Percentiles rank a stretch among this genome's conserved stretches.
These are phyloP conservation scores for Hemicordylus capensis DNA, from an alignment of 2,113 vertebrate genomes.

Conservation along the genomic window DNA sequence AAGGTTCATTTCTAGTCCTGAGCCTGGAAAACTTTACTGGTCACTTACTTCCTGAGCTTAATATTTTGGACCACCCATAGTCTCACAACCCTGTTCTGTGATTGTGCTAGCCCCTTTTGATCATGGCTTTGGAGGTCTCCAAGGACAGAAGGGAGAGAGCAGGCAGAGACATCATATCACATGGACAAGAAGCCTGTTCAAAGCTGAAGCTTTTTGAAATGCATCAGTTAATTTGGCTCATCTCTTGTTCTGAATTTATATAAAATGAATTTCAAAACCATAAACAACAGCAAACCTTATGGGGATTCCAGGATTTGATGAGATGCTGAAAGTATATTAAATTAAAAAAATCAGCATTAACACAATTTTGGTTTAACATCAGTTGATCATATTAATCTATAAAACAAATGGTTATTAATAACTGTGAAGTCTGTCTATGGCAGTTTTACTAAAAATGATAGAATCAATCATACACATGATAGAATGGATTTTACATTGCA, in stretches of 20 bases:
- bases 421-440: conserved; percentile 27
- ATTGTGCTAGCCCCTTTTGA: not conserved
- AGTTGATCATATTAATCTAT: conserved; percentile 36
- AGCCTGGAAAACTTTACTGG: too few relatives aligned
- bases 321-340: conserved; percentile 29
- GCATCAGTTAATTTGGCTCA: not conserved
- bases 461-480: conserved; percentile 44
- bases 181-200: not conserved
- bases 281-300: conserved; percentile 2
- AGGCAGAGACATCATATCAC: not conserved
- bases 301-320: not conserved
- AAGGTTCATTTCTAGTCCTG: too few relatives aligned
- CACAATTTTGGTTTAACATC: conserved; percentile 28
- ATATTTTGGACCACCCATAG: not conserved
- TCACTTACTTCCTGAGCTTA: not conserved
- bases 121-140: not conserved
- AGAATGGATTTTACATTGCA: conserved; percentile 47
- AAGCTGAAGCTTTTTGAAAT: not conserved
- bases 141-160: not conserved
- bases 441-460: conserved; percentile 40
- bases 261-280: not conserved
- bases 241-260: not conserved
- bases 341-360: conserved; percentile 36
- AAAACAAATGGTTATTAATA: conserved; percentile 55
- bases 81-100: not conserved